phyloP scores from a whole-genome alignment of 2,797 vertebrate genomes.

The Amphiprion clarkii region DNA sequence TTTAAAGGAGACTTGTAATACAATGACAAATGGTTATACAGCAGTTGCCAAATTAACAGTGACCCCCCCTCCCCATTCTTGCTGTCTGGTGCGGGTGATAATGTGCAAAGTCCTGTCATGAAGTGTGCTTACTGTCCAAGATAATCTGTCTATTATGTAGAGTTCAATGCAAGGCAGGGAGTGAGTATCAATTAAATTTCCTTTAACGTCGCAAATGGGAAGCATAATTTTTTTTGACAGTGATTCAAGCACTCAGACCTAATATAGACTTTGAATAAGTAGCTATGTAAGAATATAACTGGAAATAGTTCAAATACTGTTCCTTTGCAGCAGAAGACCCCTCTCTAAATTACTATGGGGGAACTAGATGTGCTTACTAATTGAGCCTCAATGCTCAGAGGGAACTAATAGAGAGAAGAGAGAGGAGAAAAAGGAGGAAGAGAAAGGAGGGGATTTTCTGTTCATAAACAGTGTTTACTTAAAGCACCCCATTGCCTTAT shows the following conservation, averaged over 20 bases:
- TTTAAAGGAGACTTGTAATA: constrained; percentile 54
- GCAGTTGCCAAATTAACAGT: constrained; percentile 69
- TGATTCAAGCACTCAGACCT: constrained; percentile 48
- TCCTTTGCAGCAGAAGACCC: constrained; percentile 40
- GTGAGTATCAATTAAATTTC: constrained; percentile 58
- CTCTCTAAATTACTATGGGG: constrained; percentile 41
- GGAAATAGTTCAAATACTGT: constrained; percentile 51
- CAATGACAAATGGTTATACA: constrained; percentile 68
- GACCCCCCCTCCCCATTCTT: constrained; percentile 45
- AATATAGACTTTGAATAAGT: constrained; percentile 57
- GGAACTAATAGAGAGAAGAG: constrained; percentile 44
- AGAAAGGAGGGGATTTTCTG: constrained; percentile 38
- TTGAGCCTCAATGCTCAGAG: constrained; percentile 63
- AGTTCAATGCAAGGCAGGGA: constrained; percentile 39
- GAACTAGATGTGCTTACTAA: constrained; percentile 70
- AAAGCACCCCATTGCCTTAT: constrained; percentile 78
- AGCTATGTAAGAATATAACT: constrained; percentile 34
- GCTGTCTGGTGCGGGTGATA: constrained; percentile 66
- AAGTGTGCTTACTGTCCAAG: constrained; percentile 64
- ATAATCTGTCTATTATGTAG: constrained; percentile 71
- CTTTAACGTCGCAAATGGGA: constrained; percentile 49
- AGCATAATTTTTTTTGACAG: constrained; percentile 48
- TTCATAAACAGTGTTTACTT: constrained; percentile 83
- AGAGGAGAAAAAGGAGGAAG: background rate
- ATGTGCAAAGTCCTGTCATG: constrained; percentile 62